A percentile compares a stretch with the other conserved stretches of the same genome.
Conservation (phyloP, 2,888 invertebrate species). For the Kryphioiulus occultus region DNA sequence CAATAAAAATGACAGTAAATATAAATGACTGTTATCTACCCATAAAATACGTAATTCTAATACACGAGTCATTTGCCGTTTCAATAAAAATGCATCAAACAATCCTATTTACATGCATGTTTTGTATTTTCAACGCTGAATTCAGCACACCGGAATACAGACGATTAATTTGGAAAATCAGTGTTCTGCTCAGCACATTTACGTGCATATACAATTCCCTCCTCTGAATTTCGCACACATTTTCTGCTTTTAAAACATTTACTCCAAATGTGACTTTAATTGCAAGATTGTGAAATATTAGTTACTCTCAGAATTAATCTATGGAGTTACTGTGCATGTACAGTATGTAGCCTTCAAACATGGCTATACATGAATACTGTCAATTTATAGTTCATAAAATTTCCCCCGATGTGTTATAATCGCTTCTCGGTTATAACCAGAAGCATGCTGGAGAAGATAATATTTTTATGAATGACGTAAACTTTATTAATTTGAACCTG, state of each 20-base stretch:
- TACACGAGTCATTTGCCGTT: background rate
- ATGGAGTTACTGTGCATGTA: background rate
- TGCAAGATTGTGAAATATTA: too few relatives aligned
- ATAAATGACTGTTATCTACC: background rate
- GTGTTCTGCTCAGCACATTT: background rate
- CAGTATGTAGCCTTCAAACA: too few relatives aligned
- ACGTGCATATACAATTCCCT: background rate
- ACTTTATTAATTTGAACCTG: background rate
- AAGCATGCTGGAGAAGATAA: background rate
- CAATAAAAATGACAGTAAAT: background rate
- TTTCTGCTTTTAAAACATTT: background rate
- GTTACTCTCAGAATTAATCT: too few relatives aligned
- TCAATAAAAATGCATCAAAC: background rate
- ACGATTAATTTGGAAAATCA: background rate
- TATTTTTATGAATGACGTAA: constrained; percentile 20
- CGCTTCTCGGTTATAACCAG: constrained; percentile 9
- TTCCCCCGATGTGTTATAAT: background rate
- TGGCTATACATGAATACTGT: too few relatives aligned
- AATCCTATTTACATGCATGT: background rate
- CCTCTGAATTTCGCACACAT: background rate
- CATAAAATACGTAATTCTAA: constrained; percentile 32
- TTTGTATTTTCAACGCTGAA: background rate
- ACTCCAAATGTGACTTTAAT: too few relatives aligned
- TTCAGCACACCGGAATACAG: background rate
- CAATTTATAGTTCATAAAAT: background rate